phyloP scores from a whole-genome alignment of 2,113 vertebrate genomes.

The Dendrocopos noguchii region DNA sequence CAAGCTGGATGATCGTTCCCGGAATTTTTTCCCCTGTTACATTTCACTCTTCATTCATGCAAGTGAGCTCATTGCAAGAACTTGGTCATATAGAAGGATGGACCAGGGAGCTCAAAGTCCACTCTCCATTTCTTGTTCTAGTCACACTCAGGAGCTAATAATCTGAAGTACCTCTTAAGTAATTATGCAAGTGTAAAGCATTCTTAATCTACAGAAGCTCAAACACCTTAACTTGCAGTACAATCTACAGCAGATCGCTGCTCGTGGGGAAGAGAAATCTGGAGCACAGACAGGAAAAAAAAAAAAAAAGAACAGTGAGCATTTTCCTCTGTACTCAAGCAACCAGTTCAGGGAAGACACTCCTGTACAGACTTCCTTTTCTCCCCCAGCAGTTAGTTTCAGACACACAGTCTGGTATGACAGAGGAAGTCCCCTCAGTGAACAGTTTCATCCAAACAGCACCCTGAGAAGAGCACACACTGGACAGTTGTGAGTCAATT shows the following conservation, averaged over 20 bases:
- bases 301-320: background rate
- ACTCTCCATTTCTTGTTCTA: background rate
- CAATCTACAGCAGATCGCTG: background rate
- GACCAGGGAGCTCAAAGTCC: background rate
- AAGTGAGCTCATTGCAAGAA: background rate
- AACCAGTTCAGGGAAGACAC: background rate
- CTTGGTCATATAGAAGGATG: background rate
- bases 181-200: background rate
- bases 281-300: background rate
- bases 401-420: background rate
- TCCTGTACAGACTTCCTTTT: conserved; percentile 28
- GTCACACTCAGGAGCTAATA: background rate
- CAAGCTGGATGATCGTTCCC: background rate
- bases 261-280: background rate
- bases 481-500: background rate
- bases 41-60: background rate
- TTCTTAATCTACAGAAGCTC: background rate
- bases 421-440: conserved; percentile 29
- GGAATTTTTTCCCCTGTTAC: background rate
- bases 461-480: background rate
- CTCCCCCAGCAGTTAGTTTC: background rate
- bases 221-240: background rate
- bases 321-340: background rate
- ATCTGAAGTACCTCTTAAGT: background rate
- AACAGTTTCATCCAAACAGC: background rate